Percentiles rank a stretch among this genome's conserved stretches.
Conservation (phyloP, 2,888 invertebrate genomes). For the Diogma glabrata region DNA sequence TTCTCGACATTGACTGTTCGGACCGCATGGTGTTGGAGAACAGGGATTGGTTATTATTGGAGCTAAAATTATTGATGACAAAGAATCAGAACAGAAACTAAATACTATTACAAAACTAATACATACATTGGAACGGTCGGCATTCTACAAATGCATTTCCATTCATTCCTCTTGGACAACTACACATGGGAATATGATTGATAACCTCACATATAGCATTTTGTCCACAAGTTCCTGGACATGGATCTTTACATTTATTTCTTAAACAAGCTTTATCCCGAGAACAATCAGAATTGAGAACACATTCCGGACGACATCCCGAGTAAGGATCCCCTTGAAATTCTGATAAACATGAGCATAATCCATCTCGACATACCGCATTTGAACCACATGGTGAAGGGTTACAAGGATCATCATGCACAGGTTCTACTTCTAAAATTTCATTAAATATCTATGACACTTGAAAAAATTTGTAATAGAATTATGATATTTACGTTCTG, state of each 20-base stretch:
- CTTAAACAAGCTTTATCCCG: constrained; percentile 52
- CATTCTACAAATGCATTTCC: constrained; percentile 67
- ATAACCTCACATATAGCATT: constrained; percentile 63
- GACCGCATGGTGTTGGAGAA: constrained; percentile 51
- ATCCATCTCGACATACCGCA: constrained; percentile 45
- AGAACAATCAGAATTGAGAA: constrained; percentile 58
- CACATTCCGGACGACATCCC: constrained; percentile 68
- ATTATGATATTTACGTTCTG: constrained; percentile 36
- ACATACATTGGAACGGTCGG: constrained; percentile 31
- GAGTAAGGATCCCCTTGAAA: constrained; percentile 67
- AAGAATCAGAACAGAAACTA: no score
- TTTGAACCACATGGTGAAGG: constrained; percentile 61
- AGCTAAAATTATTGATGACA: constrained; percentile 3
- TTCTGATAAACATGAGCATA: constrained; percentile 59
- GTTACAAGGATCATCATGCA: constrained; percentile 49
- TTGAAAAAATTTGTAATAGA: no score
- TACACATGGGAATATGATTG: constrained; percentile 65
- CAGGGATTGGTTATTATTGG: constrained; percentile 34
- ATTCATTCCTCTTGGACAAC: constrained; percentile 48
- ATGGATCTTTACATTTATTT: constrained; percentile 64
- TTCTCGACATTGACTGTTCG: constrained; percentile 49
- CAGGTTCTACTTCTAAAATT: constrained; percentile 17
- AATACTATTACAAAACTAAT: constrained; percentile 16
- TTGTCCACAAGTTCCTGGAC: constrained; percentile 61
- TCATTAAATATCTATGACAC: no score